These are phyloP conservation scores for Cheirogaleus major DNA, from an alignment of 2,797 vertebrate species.

Conservation along the genomic window DNA sequence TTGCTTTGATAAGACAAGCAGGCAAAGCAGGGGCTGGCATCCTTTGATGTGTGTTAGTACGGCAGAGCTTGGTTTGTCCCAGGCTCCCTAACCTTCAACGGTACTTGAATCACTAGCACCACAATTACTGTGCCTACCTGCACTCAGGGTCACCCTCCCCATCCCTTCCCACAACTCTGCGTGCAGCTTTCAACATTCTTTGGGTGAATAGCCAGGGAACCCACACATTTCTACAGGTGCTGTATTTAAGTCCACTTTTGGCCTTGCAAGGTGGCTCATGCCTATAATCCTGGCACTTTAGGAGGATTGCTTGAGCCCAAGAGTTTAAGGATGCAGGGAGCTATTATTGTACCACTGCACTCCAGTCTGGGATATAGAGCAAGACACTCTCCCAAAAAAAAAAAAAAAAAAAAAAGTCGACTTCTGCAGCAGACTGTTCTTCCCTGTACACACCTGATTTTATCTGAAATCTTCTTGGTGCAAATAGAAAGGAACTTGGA, in stretches of 20 bases:
- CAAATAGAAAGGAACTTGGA: not conserved
- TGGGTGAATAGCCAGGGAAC: not conserved
- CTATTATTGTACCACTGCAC: not conserved
- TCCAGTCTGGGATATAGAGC: not conserved
- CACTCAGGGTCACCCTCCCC: not conserved
- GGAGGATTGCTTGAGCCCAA: not conserved
- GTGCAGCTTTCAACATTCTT: not conserved
- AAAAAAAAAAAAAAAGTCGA: not conserved
- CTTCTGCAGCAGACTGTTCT: not conserved
- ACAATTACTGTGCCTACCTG: not conserved
- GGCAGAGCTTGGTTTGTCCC: not conserved
- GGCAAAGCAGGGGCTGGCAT: not conserved
- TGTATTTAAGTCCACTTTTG: not conserved
- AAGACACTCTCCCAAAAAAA: not conserved
- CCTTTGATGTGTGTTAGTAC: not conserved
- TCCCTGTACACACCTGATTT: not conserved
- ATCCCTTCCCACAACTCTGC: not conserved
- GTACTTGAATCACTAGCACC: not conserved
- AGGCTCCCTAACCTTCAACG: not conserved
- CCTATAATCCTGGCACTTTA: too few relatives aligned
- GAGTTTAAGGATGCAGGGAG: not conserved
- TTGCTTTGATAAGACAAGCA: slow-evolving; percentile 25
- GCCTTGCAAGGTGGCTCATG: too few relatives aligned
- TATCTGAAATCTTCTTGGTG: slow-evolving; percentile 2
- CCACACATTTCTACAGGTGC: not conserved